Evolutionary conservation across 1,140 invertebrate species (phyloP).

Genomic region (Chironomus tepperi): DNA sequence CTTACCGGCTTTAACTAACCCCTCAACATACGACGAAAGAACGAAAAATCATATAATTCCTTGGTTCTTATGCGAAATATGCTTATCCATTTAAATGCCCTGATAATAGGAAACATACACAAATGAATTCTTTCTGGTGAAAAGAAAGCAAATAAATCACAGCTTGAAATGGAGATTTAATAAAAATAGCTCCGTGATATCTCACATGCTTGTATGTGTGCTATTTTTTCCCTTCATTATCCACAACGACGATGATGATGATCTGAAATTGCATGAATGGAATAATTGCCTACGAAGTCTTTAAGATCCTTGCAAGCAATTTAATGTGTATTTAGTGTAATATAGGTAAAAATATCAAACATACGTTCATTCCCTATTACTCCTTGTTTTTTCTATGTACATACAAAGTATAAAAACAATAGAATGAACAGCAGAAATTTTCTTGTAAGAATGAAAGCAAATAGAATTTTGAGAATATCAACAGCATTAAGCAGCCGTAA

Average conservation of each 20-base stretch:
- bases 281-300: background rate
- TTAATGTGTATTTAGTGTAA: no score
- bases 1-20: slow-evolving; percentile 5
- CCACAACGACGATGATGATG: background rate
- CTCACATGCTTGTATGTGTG: background rate
- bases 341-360: background rate
- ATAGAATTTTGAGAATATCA: background rate
- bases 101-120: slow-evolving; percentile 6
- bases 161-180: slow-evolving; percentile 23
- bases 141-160: slow-evolving; percentile 20
- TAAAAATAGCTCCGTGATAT: slow-evolving; percentile 18
- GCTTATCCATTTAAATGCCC: slow-evolving; percentile 22
- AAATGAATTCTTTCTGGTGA: slow-evolving; percentile 6
- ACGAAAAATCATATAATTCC: background rate
- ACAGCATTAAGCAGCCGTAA: background rate
- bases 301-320: no score
- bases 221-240: background rate
- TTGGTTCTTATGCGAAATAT: background rate
- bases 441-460: slow-evolving; percentile 1
- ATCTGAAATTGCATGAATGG: slow-evolving; percentile 2
- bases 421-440: no score
- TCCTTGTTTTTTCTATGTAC: background rate
- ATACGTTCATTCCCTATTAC: background rate
- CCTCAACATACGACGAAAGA: background rate
- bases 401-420: no score